Evolutionary conservation across 2,888 invertebrate genomes (phyloP), one percentile per base, ranked within the genome.

Genomic region (Harmothoe impar): DNA sequence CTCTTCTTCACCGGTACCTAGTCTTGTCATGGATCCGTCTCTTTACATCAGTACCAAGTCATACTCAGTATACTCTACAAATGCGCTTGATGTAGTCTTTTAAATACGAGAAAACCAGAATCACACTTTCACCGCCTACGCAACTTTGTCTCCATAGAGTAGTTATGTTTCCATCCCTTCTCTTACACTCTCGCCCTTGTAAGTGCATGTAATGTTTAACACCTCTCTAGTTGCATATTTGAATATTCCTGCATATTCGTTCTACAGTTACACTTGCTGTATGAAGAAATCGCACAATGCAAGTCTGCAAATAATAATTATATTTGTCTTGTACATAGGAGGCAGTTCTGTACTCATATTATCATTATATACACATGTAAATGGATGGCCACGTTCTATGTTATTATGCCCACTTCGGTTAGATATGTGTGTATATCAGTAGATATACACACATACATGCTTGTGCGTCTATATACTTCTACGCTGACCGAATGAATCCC

Each of bases 1-100:
- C 62, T 62, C 23, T 20, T 62, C 62, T n/a, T 62, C n/a, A n/a
- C n/a, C 15, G n/a, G 62, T n/a, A 62, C 62, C 20, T 81, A 33
- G 81, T 0, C 1, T 81, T 33, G 81, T 81, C 35, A 12, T 81
- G 54, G 29, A 54, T 54, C 86, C 29, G 56, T 56, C 86, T 86
- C 52, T 86, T 84, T 7, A 86, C 86, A 86, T 86, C 86, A 86
- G 86, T 86, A 86, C 86, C 86, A 86, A 86, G 81, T 86, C 86
- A 86, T 86, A 86, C 86, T 86, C 86, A 86, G 25, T 86, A 52
- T 52, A 43, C n/a, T 54, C 31, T 25, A 25, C 33, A 25, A 33
- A 35, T 20, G 43, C 81, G 35, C 81, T 77, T 77, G 1, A 25
- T 7, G 43, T 77, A 31, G 43, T 81, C 43, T 10, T 72, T 29